Percentiles rank a stretch among this genome's conserved stretches.
Conservation (phyloP, 2,888 invertebrate species). For the Drosophila anceps region DNA sequence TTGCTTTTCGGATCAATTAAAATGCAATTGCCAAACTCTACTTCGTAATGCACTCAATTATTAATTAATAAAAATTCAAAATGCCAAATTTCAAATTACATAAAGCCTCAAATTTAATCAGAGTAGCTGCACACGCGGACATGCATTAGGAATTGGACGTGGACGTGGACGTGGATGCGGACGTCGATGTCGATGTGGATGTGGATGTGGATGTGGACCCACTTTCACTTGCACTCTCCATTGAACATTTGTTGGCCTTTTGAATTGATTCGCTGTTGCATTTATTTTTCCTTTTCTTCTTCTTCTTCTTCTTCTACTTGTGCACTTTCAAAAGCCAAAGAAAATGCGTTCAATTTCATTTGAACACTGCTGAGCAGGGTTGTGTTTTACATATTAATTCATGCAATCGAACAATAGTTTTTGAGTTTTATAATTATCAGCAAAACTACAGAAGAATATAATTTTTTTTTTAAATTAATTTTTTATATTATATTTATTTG, state of each 20-base stretch:
- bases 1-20: conserved; percentile 52
- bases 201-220: conserved; percentile 47
- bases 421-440: too few species aligned
- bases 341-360: conserved; percentile 52
- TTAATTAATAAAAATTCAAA: conserved; percentile 60
- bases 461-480: too few species aligned
- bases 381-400: not conserved
- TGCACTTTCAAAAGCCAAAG: conserved; percentile 55
- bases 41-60: conserved; percentile 50
- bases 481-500: too few species aligned
- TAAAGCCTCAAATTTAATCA: conserved; percentile 32
- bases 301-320: conserved; percentile 16
- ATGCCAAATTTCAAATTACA: conserved; percentile 39
- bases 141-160: conserved; percentile 35
- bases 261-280: conserved; percentile 46
- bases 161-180: conserved; percentile 20
- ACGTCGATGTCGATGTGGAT: conserved; percentile 31
- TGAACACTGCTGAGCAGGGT: conserved; percentile 39
- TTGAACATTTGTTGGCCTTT: conserved; percentile 65
- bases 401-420: too few species aligned
- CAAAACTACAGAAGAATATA: not conserved
- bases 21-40: conserved; percentile 52
- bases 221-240: conserved; percentile 69
- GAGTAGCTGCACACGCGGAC: conserved; percentile 44
- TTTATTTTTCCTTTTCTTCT: conserved; percentile 25